Evolutionary conservation across 1,140 invertebrate species (phyloP).

Genomic region (Triops cancriformis): DNA sequence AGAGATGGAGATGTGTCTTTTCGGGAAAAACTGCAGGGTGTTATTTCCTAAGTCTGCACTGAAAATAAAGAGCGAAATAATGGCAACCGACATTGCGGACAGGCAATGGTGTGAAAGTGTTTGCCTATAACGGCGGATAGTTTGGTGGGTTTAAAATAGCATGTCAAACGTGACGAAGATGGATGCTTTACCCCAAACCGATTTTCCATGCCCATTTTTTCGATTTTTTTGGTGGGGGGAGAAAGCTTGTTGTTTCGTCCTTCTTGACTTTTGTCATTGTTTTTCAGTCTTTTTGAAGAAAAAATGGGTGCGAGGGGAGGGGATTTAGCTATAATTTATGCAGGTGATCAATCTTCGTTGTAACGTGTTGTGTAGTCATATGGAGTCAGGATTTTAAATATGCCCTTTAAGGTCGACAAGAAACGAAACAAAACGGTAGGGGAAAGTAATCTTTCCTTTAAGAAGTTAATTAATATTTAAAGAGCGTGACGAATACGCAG

Average conservation of each 20-base stretch:
- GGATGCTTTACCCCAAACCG: background rate
- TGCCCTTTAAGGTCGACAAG: background rate
- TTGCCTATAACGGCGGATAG: background rate
- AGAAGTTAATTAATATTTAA: constrained; percentile 9
- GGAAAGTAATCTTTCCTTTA: background rate
- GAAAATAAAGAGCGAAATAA: background rate
- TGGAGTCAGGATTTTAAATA: background rate
- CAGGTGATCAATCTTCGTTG: background rate
- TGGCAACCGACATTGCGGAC: constrained; percentile 8
- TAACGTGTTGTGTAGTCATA: background rate
- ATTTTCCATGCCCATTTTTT: background rate
- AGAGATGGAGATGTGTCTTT: background rate
- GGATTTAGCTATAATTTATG: background rate
- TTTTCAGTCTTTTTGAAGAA: background rate
- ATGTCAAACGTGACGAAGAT: constrained; percentile 4
- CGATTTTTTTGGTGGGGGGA: too few relatives aligned
- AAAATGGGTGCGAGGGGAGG: background rate
- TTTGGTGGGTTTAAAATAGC: background rate
- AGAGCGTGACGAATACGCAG: background rate
- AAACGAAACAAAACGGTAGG: background rate
- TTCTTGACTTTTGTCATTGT: constrained; percentile 1
- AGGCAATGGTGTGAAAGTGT: constrained; percentile 7
- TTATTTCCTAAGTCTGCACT: background rate
- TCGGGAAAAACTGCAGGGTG: background rate
- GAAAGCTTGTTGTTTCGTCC: too few relatives aligned